Percentiles rank a stretch among this genome's conserved stretches.
Conservation (phyloP, 1,140 invertebrate species). For the Cherax quadricarinatus region DNA sequence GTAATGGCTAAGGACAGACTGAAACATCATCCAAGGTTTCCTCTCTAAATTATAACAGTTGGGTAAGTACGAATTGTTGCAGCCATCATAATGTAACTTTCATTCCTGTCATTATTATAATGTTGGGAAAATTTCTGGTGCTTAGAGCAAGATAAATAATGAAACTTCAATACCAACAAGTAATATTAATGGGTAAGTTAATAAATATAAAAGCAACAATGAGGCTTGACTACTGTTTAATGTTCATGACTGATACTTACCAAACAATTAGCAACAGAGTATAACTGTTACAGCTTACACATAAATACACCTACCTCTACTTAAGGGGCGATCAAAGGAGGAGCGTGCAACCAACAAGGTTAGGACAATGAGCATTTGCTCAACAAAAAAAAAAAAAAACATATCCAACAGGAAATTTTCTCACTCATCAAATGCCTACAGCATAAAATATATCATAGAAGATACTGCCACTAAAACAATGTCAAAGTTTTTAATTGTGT, state of each 20-base stretch:
- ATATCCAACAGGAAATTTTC: neutral
- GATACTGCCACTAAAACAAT: too few relatives aligned
- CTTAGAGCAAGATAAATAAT: too few relatives aligned
- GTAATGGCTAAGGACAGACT: too few relatives aligned
- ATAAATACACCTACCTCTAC: slow-evolving; percentile 1
- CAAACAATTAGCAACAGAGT: neutral
- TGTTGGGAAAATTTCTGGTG: too few relatives aligned
- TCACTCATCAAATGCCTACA: neutral
- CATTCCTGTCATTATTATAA: too few relatives aligned
- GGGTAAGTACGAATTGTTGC: too few relatives aligned
- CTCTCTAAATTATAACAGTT: too few relatives aligned
- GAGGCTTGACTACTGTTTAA: neutral
- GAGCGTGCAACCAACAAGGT: slow-evolving; percentile 4
- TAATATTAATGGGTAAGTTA: neutral
- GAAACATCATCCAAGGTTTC: too few relatives aligned
- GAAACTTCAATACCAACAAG: too few relatives aligned
- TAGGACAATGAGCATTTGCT: neutral
- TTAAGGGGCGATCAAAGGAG: neutral
- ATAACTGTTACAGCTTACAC: neutral
- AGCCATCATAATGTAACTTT: too few relatives aligned
- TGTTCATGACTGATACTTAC: neutral
- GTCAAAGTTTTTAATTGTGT: too few relatives aligned
- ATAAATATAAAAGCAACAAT: neutral
- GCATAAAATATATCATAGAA: too few relatives aligned
- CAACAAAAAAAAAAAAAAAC: neutral